Conservation (phyloP, 2,797 vertebrate genomes). For the Megaceryle alcyon region DNA sequence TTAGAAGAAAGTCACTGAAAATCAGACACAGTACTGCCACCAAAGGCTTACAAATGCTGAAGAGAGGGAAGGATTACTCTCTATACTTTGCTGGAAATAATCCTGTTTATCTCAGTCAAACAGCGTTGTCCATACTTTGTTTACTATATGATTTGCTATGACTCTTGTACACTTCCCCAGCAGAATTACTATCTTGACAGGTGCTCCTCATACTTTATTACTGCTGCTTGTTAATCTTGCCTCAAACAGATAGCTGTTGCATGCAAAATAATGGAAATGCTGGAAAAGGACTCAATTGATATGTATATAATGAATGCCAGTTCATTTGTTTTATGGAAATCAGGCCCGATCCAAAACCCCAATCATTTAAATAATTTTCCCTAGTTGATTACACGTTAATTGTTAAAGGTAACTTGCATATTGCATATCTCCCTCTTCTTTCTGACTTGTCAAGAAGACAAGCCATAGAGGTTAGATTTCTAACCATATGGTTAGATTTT, state of each 20-base stretch:
- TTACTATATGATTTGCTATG: background rate
- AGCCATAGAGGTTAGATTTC: background rate
- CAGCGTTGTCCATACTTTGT: background rate
- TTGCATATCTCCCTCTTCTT: background rate
- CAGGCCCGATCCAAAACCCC: background rate
- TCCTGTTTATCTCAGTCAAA: conserved; percentile 22
- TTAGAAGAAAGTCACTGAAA: background rate
- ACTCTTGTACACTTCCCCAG: background rate
- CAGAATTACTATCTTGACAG: background rate
- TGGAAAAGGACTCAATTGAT: background rate
- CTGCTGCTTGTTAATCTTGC: conserved; percentile 5
- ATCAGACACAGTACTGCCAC: background rate
- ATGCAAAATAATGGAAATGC: background rate
- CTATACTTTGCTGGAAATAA: background rate
- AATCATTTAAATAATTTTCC: background rate
- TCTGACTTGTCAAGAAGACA: background rate
- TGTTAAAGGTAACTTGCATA: background rate
- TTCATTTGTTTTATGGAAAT: conserved; percentile 21
- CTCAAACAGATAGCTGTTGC: background rate
- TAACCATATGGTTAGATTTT: background rate
- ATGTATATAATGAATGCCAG: background rate
- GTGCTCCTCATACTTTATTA: background rate
- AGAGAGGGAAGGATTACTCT: background rate
- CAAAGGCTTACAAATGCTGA: background rate
- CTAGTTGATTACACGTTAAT: background rate